Conservation (phyloP, 2,113 vertebrate species). For the Pelvicachromis taeniatus region DNA sequence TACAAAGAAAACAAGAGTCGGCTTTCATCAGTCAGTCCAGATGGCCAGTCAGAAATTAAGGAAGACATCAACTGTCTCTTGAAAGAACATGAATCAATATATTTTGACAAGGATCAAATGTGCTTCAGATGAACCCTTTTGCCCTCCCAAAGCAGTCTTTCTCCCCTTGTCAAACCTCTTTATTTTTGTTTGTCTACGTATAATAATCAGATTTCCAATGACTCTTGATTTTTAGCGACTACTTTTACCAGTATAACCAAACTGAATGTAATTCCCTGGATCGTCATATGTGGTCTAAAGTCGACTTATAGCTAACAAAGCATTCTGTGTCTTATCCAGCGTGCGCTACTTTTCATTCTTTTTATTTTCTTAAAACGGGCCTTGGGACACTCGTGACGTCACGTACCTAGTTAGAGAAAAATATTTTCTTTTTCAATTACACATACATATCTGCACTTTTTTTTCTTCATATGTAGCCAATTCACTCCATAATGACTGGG, state of each 20-base stretch:
- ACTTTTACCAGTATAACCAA: neutral
- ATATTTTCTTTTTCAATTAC: constrained; percentile 69
- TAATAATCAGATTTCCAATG: constrained; percentile 4
- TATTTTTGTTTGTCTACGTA: constrained; percentile 36
- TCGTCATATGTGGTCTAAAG: neutral
- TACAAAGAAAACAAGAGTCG: constrained; percentile 9
- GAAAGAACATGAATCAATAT: constrained; percentile 70
- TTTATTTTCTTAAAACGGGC: constrained; percentile 68
- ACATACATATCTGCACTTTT: constrained; percentile 65
- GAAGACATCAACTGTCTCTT: constrained; percentile 71
- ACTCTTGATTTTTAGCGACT: neutral
- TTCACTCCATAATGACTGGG: constrained; percentile 86
- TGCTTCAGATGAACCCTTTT: constrained; percentile 67
- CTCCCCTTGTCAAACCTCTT: constrained; percentile 53
- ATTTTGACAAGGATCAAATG: constrained; percentile 75
- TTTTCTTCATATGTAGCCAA: constrained; percentile 62
- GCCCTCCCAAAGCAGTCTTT: constrained; percentile 55
- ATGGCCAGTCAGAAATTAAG: constrained; percentile 58
- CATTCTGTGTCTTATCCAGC: neutral
- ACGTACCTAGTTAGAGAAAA: constrained; percentile 45
- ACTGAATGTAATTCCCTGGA: neutral
- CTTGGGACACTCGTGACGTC: constrained; percentile 72
- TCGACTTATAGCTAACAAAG: neutral
- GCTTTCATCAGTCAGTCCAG: constrained; percentile 30
- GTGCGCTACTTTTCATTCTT: constrained; percentile 22